Evolutionary conservation across 2,113 vertebrate species (phyloP), one percentile per base, ranked within the genome.

Genomic region (Tachycineta bicolor): DNA sequence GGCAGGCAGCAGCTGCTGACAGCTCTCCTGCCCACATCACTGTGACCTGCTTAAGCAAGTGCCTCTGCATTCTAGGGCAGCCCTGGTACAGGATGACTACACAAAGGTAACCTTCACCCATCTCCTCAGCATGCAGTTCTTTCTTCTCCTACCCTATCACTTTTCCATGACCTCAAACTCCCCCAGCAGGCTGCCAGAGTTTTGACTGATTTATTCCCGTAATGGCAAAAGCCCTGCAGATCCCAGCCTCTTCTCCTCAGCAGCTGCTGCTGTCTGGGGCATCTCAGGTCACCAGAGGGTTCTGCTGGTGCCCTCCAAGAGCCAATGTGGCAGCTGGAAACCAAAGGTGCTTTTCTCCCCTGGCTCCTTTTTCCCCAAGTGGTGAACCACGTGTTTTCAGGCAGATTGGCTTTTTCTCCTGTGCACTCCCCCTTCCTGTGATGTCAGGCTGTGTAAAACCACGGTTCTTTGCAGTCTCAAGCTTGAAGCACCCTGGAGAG

Each of bases 211-310:
- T 92, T 84, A 78, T 91, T 87, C 34, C 49, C 63, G 26, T 44
- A 73, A 69, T 14, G 44, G 62, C 47, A 82, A 68, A 88, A 83
- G 29, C 56, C 55, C 26, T 81, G 80, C 47, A 81, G 47, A 60
- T 16, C 22, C 47, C 73, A 78, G 0, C 10, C 25, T 11, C 52
- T 59, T 29, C 62, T 80, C 26, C n/a, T 62, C 33, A n/a, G 55
- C 10, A 16, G 10, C 50, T 59, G 47, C 76, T 83, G 33, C 64
- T 83, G 79, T 19, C 39, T 59, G 89, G 96, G 68, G 67, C 39
- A 89, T 64, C 63, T 52, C 64, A 37, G 83, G 60, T 93, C 91
- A 95, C 88, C 95, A 93, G 93, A 96, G 71, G 91, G 86, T 96
- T 93, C 93, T 96, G 91, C 93, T 94, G 91, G 79, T 33, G 69